phyloP scores from a whole-genome alignment of 2,797 vertebrate genomes.

The Hemibagrus guttatus region DNA sequence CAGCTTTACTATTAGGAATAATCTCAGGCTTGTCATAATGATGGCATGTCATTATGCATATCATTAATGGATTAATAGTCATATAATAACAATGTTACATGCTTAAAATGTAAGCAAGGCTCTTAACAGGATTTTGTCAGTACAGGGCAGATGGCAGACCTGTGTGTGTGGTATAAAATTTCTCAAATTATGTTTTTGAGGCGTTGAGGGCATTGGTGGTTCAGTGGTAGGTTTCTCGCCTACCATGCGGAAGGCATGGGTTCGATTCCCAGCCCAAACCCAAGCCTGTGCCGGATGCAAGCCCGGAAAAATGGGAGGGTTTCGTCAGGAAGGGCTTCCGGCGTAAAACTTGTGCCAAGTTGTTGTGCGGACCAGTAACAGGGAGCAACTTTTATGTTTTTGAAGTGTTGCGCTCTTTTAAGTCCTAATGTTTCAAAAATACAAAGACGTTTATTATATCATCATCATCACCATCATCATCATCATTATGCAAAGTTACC shows the following conservation, averaged over 20 bases:
- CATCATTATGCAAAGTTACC: constrained; percentile 25
- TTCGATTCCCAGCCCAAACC: too few species aligned
- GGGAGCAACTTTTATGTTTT: too few species aligned
- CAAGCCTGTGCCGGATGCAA: too few species aligned
- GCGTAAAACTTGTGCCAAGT: too few species aligned
- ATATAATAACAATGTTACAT: background rate
- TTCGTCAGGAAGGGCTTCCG: too few species aligned
- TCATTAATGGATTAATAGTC: background rate
- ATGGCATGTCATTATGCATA: background rate
- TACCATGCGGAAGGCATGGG: too few species aligned
- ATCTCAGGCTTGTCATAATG: background rate
- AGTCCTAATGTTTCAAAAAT: background rate
- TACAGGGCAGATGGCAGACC: too few species aligned
- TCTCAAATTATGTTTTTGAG: background rate
- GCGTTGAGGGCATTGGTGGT: too few species aligned
- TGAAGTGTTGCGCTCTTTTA: background rate
- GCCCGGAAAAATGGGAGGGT: too few species aligned
- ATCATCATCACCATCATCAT: background rate
- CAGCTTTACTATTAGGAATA: background rate
- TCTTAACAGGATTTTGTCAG: too few species aligned
- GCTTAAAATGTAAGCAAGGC: background rate
- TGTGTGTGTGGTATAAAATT: background rate
- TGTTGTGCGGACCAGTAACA: too few species aligned
- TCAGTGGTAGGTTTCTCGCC: too few species aligned
- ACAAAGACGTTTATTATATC: background rate